phyloP scores from a whole-genome alignment of 1,140 invertebrate genomes.

The Diorhabda elongata region DNA sequence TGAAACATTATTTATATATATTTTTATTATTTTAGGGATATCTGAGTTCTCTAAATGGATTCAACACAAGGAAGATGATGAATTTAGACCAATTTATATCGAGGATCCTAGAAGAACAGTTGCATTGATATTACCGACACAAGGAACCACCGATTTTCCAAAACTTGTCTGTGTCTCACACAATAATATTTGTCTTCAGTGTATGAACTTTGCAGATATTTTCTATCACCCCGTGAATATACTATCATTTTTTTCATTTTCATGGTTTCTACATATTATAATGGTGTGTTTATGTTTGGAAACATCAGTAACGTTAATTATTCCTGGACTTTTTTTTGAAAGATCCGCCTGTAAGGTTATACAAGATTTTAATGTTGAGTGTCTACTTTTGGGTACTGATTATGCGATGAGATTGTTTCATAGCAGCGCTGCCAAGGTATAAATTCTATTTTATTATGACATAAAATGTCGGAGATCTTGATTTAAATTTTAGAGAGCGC shows the following conservation, averaged over 20 bases:
- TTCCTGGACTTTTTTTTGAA: conserved; percentile 31
- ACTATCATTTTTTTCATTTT: conserved; percentile 35
- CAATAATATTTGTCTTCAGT: conserved; percentile 27
- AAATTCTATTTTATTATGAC: too few species aligned
- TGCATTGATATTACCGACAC: conserved; percentile 34
- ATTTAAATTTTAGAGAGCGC: too few species aligned
- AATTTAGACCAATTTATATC: conserved; percentile 23
- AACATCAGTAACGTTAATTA: conserved; percentile 22
- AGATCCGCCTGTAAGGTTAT: conserved; percentile 34
- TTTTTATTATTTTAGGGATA: background rate
- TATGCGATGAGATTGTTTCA: conserved; percentile 23
- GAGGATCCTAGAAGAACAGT: conserved; percentile 27
- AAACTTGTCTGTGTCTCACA: conserved; percentile 37
- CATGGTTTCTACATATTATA: conserved; percentile 31
- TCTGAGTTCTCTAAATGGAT: conserved; percentile 28
- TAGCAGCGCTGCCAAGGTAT: conserved; percentile 30
- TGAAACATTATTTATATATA: too few species aligned
- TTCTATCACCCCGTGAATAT: conserved; percentile 28
- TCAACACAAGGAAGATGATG: conserved; percentile 20
- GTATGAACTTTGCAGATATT: conserved; percentile 21
- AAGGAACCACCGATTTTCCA: conserved; percentile 27
- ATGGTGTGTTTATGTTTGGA: conserved; percentile 31
- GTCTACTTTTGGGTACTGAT: conserved; percentile 30
- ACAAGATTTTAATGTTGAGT: conserved; percentile 35
- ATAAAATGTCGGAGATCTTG: too few species aligned